Evolutionary conservation across 2,113 vertebrate genomes (phyloP).

Genomic region (Scophthalmus maximus): DNA sequence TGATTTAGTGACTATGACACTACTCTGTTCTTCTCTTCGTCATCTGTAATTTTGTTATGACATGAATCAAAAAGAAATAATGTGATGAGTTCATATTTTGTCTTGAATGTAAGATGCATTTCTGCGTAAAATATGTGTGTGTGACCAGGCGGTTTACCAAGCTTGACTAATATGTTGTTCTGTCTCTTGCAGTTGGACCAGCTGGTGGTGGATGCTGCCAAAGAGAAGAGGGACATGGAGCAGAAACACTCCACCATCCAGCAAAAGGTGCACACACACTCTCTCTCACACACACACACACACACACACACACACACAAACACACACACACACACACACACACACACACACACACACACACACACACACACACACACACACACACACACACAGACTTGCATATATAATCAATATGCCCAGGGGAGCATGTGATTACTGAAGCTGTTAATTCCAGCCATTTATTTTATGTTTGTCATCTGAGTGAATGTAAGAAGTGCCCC

Average conservation of each 20-base stretch:
- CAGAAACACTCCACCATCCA: conserved; percentile 98
- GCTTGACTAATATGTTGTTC: conserved; percentile 44
- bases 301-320: background rate
- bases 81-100: background rate
- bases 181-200: conserved; percentile 91
- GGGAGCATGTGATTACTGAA: background rate
- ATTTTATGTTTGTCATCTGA: conserved; percentile 26
- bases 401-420: background rate
- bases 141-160: conserved; percentile 38
- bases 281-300: too few species aligned
- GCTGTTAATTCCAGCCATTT: background rate
- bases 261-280: conserved; percentile 89
- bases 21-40: background rate
- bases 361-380: conserved; percentile 9
- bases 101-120: background rate
- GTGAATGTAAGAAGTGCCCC: conserved; percentile 46
- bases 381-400: background rate
- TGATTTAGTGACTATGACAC: background rate
- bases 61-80: conserved; percentile 2
- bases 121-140: conserved; percentile 5
- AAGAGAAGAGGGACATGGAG: conserved; percentile 97
- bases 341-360: background rate
- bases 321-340: conserved; percentile 2
- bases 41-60: background rate
- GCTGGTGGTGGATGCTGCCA: conserved; percentile 93